Evolutionary conservation across 2,888 invertebrate species (phyloP).

Genomic region (Alentia gelatinosa): DNA sequence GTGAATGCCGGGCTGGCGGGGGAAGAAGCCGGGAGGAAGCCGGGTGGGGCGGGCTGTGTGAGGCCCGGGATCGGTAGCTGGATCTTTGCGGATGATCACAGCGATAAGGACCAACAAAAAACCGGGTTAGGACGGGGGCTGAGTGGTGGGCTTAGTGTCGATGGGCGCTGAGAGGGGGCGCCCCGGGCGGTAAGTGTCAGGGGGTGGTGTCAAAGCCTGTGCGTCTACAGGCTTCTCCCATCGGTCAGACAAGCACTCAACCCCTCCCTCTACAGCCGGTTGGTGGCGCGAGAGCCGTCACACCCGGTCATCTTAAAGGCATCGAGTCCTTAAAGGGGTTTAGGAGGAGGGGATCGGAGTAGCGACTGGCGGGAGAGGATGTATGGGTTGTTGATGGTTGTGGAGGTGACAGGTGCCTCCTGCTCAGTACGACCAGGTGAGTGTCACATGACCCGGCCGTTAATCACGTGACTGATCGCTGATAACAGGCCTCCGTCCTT

Average conservation of each 20-base stretch:
- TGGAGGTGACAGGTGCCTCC: background rate
- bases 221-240: background rate
- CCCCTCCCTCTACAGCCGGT: background rate
- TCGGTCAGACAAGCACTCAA: background rate
- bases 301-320: background rate
- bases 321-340: background rate
- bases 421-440: constrained; percentile 31
- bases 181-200: background rate
- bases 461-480: constrained; percentile 8
- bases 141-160: background rate
- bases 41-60: background rate
- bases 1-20: background rate
- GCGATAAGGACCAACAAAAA: background rate
- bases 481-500: background rate
- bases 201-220: background rate
- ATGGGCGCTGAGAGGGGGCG: background rate
- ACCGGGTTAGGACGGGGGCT: background rate
- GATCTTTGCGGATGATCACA: background rate
- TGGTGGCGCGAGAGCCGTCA: background rate
- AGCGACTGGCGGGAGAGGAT: background rate
- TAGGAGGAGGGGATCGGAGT: background rate
- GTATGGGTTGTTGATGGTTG: background rate
- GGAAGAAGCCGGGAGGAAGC: background rate
- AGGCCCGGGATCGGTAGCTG: background rate
- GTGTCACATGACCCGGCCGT: constrained; percentile 31